Conservation (phyloP, 92 coral and sea anemone genomes). For the Meandrina meandrites region DNA sequence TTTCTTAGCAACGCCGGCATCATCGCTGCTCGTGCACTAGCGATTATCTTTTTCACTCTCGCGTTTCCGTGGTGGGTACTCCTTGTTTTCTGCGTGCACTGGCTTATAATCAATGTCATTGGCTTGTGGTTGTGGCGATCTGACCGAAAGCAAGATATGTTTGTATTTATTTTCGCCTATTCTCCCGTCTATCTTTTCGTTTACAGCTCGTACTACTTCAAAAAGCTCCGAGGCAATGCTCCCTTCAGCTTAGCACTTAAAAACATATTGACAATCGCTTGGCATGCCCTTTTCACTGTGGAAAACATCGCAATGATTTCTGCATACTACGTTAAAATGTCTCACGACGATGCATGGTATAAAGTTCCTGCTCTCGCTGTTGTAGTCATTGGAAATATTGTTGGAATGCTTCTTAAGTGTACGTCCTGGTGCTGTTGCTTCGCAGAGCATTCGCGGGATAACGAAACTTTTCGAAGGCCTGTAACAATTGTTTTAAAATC, state of each 20-base stretch:
- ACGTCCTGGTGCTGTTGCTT: slow-evolving; percentile 20
- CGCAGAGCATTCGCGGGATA: background rate
- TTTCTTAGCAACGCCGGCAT: slow-evolving; percentile 31
- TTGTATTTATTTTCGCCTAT: slow-evolving; percentile 30
- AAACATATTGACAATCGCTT: background rate
- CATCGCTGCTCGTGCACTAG: slow-evolving; percentile 30
- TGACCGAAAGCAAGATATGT: slow-evolving; percentile 30
- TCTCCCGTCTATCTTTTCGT: slow-evolving; percentile 32
- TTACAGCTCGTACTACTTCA: slow-evolving; percentile 19
- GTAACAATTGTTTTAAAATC: slow-evolving; percentile 2
- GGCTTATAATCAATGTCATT: background rate
- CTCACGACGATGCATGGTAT: background rate
- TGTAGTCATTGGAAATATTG: slow-evolving; percentile 24
- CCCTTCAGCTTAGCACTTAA: background rate
- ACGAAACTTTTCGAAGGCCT: background rate
- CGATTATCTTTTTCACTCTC: slow-evolving; percentile 15
- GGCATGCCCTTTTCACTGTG: slow-evolving; percentile 38
- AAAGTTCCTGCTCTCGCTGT: background rate
- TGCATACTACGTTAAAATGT: background rate
- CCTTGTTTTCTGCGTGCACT: background rate
- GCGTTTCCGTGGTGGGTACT: slow-evolving; percentile 17
- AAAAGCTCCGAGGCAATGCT: slow-evolving; percentile 20
- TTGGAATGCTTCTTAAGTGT: slow-evolving; percentile 20
- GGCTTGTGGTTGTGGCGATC: slow-evolving; percentile 43
- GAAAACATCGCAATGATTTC: slow-evolving; percentile 35